Conservation (phyloP, 2,113 vertebrate species). For the Ammospiza nelsoni region DNA sequence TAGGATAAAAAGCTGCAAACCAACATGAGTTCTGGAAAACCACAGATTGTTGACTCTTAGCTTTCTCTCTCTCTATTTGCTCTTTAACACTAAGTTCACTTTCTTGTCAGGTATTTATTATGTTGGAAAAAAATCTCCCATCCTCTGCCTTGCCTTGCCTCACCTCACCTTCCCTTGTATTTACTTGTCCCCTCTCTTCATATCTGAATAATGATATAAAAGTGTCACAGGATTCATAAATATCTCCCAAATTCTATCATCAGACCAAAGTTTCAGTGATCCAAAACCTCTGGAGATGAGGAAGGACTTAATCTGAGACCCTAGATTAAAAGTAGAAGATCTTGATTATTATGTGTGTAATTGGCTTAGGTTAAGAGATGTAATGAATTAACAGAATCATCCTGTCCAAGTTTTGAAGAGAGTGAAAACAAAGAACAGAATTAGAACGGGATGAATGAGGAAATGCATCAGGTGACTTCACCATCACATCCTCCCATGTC, state of each 20-base stretch:
- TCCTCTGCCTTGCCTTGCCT: not conserved
- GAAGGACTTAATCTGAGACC: not conserved
- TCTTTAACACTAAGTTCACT: not conserved
- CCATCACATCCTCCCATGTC: not conserved
- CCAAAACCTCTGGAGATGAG: not conserved
- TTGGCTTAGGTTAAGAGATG: not conserved
- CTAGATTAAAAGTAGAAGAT: not conserved
- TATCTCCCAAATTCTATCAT: accelerated
- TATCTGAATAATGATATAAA: not conserved
- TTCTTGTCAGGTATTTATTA: not conserved
- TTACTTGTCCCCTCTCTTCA: not conserved
- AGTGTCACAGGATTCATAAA: not conserved
- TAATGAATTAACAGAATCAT: not conserved
- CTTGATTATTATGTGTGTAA: not conserved
- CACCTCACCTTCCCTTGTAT: accelerated
- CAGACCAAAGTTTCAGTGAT: not conserved
- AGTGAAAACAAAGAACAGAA: not conserved
- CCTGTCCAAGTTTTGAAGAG: not conserved
- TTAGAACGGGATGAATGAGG: not conserved
- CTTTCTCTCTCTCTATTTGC: not conserved
- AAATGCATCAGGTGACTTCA: not conserved
- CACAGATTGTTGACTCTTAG: not conserved
- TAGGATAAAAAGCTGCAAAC: not conserved
- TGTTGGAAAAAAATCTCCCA: not conserved
- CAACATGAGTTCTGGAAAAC: not conserved